These are phyloP conservation scores for Lamellibrachia columna DNA, from an alignment of 2,888 invertebrate genomes.

Conservation along the genomic window DNA sequence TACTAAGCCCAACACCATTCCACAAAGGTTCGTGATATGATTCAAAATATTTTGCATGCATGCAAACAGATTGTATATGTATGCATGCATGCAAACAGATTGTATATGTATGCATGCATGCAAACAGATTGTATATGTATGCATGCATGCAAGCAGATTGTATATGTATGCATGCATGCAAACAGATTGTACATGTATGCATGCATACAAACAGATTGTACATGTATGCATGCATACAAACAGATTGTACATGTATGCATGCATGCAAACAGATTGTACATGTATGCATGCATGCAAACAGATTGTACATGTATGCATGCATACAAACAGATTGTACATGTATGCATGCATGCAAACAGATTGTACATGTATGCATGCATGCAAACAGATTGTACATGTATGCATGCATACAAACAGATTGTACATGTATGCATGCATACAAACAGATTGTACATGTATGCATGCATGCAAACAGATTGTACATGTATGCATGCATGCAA, in stretches of 20 bases:
- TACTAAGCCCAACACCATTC: background rate
- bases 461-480: background rate
- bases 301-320: background rate
- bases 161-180: background rate
- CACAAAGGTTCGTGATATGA: background rate
- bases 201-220: background rate
- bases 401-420: slow-evolving; percentile 13
- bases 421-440: background rate
- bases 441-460: background rate
- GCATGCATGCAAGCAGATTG: background rate
- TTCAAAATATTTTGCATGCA: background rate
- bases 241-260: background rate
- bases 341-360: background rate
- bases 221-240: background rate
- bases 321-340: background rate
- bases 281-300: background rate
- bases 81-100: background rate
- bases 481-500: background rate
- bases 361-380: background rate
- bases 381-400: background rate
- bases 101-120: background rate
- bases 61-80: background rate
- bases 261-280: background rate
- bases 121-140: background rate
- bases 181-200: slow-evolving; percentile 5